A percentile compares a stretch with the other conserved stretches of the same genome.
Evolutionary conservation across 2,888 invertebrate genomes (phyloP).

Genomic region (Stenichneumon culpator): DNA sequence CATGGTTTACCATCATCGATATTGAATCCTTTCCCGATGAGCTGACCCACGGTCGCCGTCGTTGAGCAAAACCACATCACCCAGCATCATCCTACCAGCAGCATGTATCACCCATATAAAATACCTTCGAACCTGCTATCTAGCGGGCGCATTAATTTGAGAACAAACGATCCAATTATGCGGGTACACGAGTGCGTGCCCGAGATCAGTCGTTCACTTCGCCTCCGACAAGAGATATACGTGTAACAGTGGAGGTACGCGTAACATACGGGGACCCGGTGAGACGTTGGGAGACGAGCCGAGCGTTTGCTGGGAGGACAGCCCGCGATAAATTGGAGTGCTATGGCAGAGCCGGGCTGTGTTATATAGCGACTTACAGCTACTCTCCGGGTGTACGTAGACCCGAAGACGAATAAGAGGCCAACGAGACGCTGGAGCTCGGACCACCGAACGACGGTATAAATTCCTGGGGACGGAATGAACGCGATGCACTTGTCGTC

Average conservation of each 20-base stretch:
- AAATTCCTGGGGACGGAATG: slow-evolving; percentile 58
- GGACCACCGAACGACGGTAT: slow-evolving; percentile 65
- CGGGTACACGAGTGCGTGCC: slow-evolving; percentile 63
- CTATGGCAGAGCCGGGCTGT: slow-evolving; percentile 39
- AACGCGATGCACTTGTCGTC: slow-evolving; percentile 59
- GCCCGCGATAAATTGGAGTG: slow-evolving; percentile 63
- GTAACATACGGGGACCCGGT: slow-evolving; percentile 42
- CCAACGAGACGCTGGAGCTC: slow-evolving; percentile 34
- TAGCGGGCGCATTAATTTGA: slow-evolving; percentile 66
- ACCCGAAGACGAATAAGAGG: slow-evolving; percentile 38
- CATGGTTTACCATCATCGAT: no score
- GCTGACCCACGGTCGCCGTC: no score
- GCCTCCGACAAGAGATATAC: slow-evolving; percentile 26
- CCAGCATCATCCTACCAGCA: neutral
- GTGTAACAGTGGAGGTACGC: slow-evolving; percentile 2
- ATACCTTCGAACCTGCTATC: neutral
- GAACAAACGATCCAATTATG: slow-evolving; percentile 71
- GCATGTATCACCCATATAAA: neutral
- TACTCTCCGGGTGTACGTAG: neutral
- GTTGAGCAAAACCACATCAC: neutral
- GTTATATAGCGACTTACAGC: slow-evolving; percentile 51
- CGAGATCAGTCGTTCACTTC: slow-evolving; percentile 67
- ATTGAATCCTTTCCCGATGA: no score
- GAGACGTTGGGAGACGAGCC: slow-evolving; percentile 55
- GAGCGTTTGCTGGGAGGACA: slow-evolving; percentile 44